Evolutionary conservation across 2,888 invertebrate species (phyloP).

Genomic region (Siphonodentalium dalli): DNA sequence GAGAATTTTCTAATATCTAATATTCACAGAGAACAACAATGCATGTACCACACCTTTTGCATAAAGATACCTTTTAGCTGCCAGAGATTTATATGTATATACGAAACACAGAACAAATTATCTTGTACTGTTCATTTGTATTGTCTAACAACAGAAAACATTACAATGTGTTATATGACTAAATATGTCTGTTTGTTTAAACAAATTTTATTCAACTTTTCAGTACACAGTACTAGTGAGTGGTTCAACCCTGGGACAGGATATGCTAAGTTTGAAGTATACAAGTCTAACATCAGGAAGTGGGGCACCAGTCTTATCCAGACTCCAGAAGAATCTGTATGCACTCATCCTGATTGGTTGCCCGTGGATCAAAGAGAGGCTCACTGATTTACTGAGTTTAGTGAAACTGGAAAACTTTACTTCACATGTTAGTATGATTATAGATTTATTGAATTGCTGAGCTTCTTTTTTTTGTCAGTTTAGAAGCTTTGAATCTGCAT

Average conservation of each 20-base stretch:
- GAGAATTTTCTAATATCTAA: too few relatives aligned
- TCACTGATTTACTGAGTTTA: slow-evolving; percentile 33
- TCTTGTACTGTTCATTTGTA: too few relatives aligned
- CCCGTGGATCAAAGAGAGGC: slow-evolving; percentile 54
- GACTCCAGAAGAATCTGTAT: slow-evolving; percentile 49
- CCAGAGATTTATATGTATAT: too few relatives aligned
- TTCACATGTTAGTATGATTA: slow-evolving; percentile 33
- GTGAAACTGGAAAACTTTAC: slow-evolving; percentile 32
- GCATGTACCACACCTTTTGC: too few relatives aligned
- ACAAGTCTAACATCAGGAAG: slow-evolving; percentile 22
- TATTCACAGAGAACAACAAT: too few relatives aligned
- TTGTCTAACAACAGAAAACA: too few relatives aligned
- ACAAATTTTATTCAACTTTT: slow-evolving; percentile 15
- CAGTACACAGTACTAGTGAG: slow-evolving; percentile 49
- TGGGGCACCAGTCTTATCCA: slow-evolving; percentile 40
- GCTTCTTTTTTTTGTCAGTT: too few relatives aligned
- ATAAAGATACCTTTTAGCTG: too few relatives aligned
- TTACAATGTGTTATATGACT: too few relatives aligned
- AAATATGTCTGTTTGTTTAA: too few relatives aligned
- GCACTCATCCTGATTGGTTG: slow-evolving; percentile 49
- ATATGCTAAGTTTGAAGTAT: slow-evolving; percentile 80
- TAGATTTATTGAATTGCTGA: background rate
- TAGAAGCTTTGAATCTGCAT: too few relatives aligned
- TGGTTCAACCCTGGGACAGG: slow-evolving; percentile 80
- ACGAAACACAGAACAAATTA: too few relatives aligned